Percentiles rank a stretch among this genome's conserved stretches.
Evolutionary conservation across 2,113 vertebrate species (phyloP).

Genomic region (Daphoenositta chrysoptera): DNA sequence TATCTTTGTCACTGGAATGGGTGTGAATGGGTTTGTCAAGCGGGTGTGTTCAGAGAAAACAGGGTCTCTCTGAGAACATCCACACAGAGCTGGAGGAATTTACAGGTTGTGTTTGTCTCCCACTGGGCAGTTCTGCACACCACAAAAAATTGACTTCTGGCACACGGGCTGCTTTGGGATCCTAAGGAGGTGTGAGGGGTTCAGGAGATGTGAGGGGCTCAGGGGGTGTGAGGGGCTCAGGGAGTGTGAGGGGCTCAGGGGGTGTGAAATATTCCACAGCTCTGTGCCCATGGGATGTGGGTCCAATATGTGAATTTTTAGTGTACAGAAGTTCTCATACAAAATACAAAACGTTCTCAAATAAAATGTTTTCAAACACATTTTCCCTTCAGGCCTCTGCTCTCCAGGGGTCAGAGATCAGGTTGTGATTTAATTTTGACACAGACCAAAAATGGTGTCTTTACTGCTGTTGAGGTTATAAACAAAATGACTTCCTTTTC

Average conservation of each 20-base stretch:
- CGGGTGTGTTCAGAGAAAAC: background rate
- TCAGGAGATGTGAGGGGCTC: background rate
- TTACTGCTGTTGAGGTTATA: too few species aligned
- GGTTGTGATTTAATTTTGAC: too few species aligned
- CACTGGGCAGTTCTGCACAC: background rate
- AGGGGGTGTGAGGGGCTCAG: background rate
- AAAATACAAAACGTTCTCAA: background rate
- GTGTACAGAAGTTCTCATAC: background rate
- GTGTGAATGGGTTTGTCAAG: background rate
- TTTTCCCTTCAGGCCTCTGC: too few species aligned
- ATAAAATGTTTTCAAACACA: fast-evolving
- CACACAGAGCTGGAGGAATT: background rate
- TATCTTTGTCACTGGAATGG: background rate
- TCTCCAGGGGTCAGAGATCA: background rate
- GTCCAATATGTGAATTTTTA: background rate
- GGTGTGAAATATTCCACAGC: background rate
- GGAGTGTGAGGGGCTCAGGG: background rate
- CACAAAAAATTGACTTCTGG: background rate
- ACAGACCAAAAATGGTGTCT: too few species aligned
- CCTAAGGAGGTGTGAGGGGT: background rate
- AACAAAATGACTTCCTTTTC: background rate
- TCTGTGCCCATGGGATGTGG: background rate
- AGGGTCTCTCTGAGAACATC: background rate
- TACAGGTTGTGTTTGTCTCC: background rate
- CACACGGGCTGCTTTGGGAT: background rate